Percentiles rank a stretch among this genome's conserved stretches.
Evolutionary conservation across 2,113 vertebrate species (phyloP).

Genomic region (Regulus satrapa): DNA sequence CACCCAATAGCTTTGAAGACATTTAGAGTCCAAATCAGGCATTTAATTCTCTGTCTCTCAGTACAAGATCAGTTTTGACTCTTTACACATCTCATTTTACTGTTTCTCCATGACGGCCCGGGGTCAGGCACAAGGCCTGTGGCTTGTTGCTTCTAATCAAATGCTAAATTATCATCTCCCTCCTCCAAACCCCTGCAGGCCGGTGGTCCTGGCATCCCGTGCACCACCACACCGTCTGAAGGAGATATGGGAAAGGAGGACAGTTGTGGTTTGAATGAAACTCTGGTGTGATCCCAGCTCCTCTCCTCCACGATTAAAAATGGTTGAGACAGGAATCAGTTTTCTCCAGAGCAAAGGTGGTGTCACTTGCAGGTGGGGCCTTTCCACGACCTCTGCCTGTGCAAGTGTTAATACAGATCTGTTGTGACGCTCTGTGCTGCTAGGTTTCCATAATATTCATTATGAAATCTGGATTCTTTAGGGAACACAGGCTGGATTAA

Average conservation of each 20-base stretch:
- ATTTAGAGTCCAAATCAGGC: background rate
- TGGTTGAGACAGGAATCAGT: accelerated
- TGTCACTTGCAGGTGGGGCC: background rate
- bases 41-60: background rate
- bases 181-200: background rate
- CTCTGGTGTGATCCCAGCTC: background rate
- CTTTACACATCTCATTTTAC: background rate
- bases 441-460: background rate
- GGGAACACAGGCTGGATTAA: background rate
- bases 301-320: background rate
- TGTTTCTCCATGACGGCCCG: background rate
- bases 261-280: background rate
- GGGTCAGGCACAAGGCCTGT: background rate
- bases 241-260: background rate
- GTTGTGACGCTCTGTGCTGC: background rate
- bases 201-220: accelerated
- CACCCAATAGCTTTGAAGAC: background rate
- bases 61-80: background rate
- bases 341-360: background rate
- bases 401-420: background rate
- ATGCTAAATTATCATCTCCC: background rate
- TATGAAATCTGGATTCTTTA: background rate
- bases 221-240: background rate
- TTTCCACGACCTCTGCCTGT: background rate
- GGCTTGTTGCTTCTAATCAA: background rate